These are phyloP conservation scores for Rotaria sp. DNA, from an alignment of 2,888 invertebrate genomes.

Conservation along the genomic window DNA sequence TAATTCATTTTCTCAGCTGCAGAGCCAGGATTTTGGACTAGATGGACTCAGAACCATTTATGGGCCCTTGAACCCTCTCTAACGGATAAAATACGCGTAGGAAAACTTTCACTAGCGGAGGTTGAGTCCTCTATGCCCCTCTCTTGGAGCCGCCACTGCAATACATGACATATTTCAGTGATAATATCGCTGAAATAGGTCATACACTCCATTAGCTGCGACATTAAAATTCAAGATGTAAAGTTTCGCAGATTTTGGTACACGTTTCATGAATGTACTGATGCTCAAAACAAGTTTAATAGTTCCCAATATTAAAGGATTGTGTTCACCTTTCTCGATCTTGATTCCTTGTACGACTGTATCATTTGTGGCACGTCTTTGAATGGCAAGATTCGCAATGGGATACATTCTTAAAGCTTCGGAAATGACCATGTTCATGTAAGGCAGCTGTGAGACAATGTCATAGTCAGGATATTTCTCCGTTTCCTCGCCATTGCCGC, in stretches of 20 bases:
- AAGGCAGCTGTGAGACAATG: constrained; percentile 42
- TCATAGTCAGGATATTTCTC: neutral
- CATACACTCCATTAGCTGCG: neutral
- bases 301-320: too few species aligned
- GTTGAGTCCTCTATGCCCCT: too few species aligned
- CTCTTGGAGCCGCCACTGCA: too few species aligned
- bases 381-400: neutral
- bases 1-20: too few species aligned
- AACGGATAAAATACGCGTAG: too few species aligned
- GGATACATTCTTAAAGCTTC: constrained; percentile 48
- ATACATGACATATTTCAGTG: too few species aligned
- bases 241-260: neutral
- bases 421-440: constrained; percentile 47
- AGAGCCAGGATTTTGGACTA: too few species aligned
- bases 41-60: too few species aligned
- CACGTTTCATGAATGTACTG: neutral
- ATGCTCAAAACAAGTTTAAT: neutral
- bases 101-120: too few species aligned
- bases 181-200: too few species aligned
- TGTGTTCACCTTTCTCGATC: neutral
- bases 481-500: neutral
- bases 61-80: too few species aligned
- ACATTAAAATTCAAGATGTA: neutral
- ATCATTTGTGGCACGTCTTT: neutral
- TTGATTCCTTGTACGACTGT: neutral